Evolutionary conservation across 2,113 vertebrate species (phyloP).

Genomic region (Hemiprocne comata): DNA sequence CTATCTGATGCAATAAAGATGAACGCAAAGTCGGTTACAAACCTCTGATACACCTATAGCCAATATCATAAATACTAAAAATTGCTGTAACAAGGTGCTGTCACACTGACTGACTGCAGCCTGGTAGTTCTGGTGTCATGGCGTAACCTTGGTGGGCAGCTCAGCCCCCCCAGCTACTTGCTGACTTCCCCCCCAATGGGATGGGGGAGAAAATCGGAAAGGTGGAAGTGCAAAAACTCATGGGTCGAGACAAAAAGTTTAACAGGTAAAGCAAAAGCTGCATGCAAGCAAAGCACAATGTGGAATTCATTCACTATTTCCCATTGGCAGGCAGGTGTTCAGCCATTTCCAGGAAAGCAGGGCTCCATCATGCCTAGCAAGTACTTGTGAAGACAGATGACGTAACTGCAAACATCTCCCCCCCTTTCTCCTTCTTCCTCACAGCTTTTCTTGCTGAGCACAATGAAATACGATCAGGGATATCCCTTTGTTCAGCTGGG

Average conservation of each 20-base stretch:
- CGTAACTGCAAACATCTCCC: fast-evolving
- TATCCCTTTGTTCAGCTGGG: too few species aligned
- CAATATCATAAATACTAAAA: not conserved
- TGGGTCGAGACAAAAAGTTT: too few species aligned
- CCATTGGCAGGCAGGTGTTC: too few species aligned
- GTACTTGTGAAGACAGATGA: not conserved
- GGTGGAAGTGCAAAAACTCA: too few species aligned
- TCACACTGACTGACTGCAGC: not conserved
- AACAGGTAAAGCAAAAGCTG: too few species aligned
- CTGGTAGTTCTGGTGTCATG: not conserved
- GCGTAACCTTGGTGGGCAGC: not conserved
- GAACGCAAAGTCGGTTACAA: not conserved
- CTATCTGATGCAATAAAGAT: not conserved
- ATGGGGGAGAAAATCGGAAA: not conserved
- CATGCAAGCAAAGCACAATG: too few species aligned
- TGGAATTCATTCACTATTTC: too few species aligned
- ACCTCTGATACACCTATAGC: not conserved
- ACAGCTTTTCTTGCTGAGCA: not conserved
- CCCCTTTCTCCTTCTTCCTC: not conserved
- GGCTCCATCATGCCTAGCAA: fast-evolving
- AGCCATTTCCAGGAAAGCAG: not conserved
- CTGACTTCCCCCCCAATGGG: not conserved
- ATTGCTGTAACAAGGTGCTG: not conserved
- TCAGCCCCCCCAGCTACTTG: fast-evolving
- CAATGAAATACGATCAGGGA: not conserved